Evolutionary conservation across 1,140 invertebrate species (phyloP).

Genomic region (Druon quercuslanigerum): DNA sequence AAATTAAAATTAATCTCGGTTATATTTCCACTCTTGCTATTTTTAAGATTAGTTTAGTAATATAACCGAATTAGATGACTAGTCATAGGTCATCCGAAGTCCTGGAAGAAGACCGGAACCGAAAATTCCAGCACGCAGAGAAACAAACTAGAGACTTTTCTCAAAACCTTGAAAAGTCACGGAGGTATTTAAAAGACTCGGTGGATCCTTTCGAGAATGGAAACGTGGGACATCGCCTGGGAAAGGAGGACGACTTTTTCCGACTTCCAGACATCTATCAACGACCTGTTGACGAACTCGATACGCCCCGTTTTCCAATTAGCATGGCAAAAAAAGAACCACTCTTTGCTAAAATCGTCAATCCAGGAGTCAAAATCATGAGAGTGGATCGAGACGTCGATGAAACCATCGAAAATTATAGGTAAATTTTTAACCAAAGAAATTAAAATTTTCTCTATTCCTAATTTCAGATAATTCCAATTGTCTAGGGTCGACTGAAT

Average conservation of each 20-base stretch:
- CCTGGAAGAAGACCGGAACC: conserved; percentile 46
- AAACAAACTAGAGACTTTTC: conserved; percentile 61
- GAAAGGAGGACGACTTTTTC: conserved; percentile 52
- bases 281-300: conserved; percentile 68
- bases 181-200: background rate
- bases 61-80: conserved; percentile 17
- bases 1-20: background rate
- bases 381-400: conserved; percentile 68
- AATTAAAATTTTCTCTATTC: background rate
- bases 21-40: background rate
- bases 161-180: conserved; percentile 57
- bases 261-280: conserved; percentile 65
- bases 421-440: too few species aligned
- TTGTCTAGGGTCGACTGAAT: too few species aligned
- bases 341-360: conserved; percentile 66
- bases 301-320: conserved; percentile 69
- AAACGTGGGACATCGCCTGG: conserved; percentile 12
- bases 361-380: conserved; percentile 73
- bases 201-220: conserved; percentile 50
- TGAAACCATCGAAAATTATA: conserved; percentile 65
- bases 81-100: conserved; percentile 31
- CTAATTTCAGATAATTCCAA: too few species aligned
- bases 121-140: conserved; percentile 52
- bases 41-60: background rate
- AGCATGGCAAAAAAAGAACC: conserved; percentile 50